Base-by-base conservation (phyloP, 2,888 invertebrate genomes). In the Herminia tarsipennalis region DNA sequence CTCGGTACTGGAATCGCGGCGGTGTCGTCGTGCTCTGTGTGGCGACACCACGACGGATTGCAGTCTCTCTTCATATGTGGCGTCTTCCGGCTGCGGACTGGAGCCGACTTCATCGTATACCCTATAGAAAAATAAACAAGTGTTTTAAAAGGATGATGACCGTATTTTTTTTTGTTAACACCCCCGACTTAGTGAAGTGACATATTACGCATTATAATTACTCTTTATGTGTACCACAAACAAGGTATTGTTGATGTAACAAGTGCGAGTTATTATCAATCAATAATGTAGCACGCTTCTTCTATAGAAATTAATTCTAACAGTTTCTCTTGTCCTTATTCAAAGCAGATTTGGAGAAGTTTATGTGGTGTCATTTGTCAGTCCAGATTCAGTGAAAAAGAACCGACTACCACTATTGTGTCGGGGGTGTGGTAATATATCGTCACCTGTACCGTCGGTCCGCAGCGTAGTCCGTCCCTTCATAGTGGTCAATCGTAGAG, bases 1-100 rank as follows among this genome's bases (percentile, higher is more conserved):
- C 14, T 97, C 97, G 0, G 97, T 96, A 49, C 97, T 93, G 6
- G 96, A 96, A 63, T 96, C 96, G 42, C 88, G 83, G 6, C 89
- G 81, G 52, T 90, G 89, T 38, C 86, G 80, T 30, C 90, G 80
- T 17, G 83, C 81, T 63, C 76, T 88, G 75, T 80, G 92, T 66
- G 84, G 92, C 57, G 86, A 91, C 12, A 88, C 92, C 39, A 92
- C 92, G 13, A 92, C 93, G 37, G 92, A 93, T 68, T 92, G 93
- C 44, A 93, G 76, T 36, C 88, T 73, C 36, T 89, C 90, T 39
- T 90, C 90, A 47, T 82, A 88, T 45, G 96, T 73, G 20, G 78
- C 66, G 12, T 69, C 96, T 93, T 69, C 96, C 92, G 85, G 94
- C 93, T 84, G 95, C 93, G 91, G 95, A 95, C 88, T 97, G 94